Conservation (phyloP, 1,140 invertebrate species). For the Drosophila truncata region DNA sequence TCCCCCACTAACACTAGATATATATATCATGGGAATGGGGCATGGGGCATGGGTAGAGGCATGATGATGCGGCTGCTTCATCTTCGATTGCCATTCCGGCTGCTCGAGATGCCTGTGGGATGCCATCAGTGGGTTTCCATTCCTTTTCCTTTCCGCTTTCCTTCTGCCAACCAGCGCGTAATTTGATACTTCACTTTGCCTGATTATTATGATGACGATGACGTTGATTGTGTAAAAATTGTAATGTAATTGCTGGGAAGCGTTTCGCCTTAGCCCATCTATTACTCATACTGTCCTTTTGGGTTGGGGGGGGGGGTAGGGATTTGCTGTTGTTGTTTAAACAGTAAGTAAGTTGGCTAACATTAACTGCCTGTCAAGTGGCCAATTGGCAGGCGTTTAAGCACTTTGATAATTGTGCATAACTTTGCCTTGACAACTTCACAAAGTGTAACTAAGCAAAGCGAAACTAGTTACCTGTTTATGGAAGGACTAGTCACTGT, state of each 20-base stretch:
- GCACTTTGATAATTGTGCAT: slow-evolving; percentile 58
- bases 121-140: slow-evolving; percentile 34
- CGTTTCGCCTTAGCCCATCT: slow-evolving; percentile 35
- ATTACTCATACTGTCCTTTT: neutral
- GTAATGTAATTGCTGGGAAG: slow-evolving; percentile 77
- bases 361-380: slow-evolving; percentile 68
- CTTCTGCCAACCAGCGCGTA: slow-evolving; percentile 53
- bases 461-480: neutral
- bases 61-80: slow-evolving; percentile 53
- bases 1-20: slow-evolving; percentile 5
- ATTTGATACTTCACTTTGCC: slow-evolving; percentile 83
- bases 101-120: slow-evolving; percentile 45
- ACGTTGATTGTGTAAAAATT: slow-evolving; percentile 83
- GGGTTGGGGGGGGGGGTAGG: neutral
- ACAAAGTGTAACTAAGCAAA: neutral
- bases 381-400: slow-evolving; percentile 55
- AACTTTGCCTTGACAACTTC: slow-evolving; percentile 4
- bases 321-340: slow-evolving; percentile 42
- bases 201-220: slow-evolving; percentile 80
- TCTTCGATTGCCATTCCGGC: slow-evolving; percentile 68
- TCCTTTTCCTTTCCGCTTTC: slow-evolving; percentile 10
- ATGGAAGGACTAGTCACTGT: neutral
- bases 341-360: slow-evolving; percentile 44
- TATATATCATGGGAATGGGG: slow-evolving; percentile 12
- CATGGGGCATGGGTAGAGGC: slow-evolving; percentile 2